Percentiles rank a stretch among this genome's conserved stretches.
Evolutionary conservation across 2,888 invertebrate genomes (phyloP).

Genomic region (Zaprionus bogoriensis): DNA sequence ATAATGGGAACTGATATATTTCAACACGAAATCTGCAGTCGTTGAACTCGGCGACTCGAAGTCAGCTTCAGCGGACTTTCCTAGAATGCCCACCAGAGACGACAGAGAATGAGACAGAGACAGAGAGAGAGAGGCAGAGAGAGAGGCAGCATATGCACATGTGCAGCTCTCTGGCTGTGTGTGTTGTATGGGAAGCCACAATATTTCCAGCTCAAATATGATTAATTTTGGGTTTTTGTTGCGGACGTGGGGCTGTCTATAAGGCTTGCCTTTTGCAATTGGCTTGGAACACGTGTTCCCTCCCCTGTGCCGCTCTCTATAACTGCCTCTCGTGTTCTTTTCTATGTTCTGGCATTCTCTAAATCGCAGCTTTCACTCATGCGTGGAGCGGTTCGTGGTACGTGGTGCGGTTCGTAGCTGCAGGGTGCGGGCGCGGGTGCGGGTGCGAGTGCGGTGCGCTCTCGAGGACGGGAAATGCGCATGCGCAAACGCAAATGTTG

Average conservation of each 20-base stretch:
- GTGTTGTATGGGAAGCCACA: constrained; percentile 33
- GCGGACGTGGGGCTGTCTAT: constrained; percentile 41
- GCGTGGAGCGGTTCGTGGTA: constrained; percentile 45
- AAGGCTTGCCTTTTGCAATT: constrained; percentile 66
- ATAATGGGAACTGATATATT: constrained; percentile 57
- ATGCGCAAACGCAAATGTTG: constrained; percentile 75
- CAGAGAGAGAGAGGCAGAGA: background rate
- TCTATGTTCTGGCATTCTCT: constrained; percentile 32
- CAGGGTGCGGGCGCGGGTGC: background rate
- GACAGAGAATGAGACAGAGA: constrained; percentile 9
- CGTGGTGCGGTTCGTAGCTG: background rate
- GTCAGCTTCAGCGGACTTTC: constrained; percentile 36
- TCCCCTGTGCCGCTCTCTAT: constrained; percentile 20
- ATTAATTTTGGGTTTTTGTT: constrained; percentile 62
- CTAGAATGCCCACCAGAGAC: constrained; percentile 53
- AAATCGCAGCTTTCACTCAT: constrained; percentile 78
- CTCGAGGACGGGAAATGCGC: constrained; percentile 54
- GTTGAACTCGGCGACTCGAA: constrained; percentile 33
- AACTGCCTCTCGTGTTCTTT: background rate
- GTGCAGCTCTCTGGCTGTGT: too few relatives aligned
- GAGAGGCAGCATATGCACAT: background rate
- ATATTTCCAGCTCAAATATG: constrained; percentile 64
- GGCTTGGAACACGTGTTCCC: constrained; percentile 69
- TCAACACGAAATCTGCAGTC: constrained; percentile 37
- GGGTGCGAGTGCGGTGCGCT: too few relatives aligned